phyloP scores from a whole-genome alignment of 2,797 vertebrate species.

The Iguana delicatissima region DNA sequence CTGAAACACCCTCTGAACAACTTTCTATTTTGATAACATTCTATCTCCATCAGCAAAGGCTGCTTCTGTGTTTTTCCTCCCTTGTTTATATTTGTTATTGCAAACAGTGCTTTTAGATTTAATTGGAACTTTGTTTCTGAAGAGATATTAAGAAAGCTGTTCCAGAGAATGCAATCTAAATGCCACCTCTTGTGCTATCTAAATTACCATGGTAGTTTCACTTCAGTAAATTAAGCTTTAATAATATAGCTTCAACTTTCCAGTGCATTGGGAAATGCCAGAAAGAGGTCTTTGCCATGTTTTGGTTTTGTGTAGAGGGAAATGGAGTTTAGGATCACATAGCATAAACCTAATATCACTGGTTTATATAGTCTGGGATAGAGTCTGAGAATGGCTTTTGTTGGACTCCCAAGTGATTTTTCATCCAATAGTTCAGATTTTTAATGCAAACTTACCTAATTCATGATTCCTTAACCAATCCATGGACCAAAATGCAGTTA shows the following conservation, averaged over 20 bases:
- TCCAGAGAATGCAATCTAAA: constrained; percentile 25
- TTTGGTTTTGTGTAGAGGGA: constrained; percentile 13
- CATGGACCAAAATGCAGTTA: background rate
- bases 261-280: background rate
- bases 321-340: background rate
- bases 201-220: constrained; percentile 50
- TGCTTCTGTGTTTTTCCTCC: constrained; percentile 35
- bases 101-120: constrained; percentile 54
- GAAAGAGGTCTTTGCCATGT: background rate
- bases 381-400: background rate
- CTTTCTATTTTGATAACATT: constrained; percentile 48
- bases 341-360: background rate
- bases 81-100: constrained; percentile 57
- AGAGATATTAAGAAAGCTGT: constrained; percentile 37
- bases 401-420: background rate
- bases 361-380: too few relatives aligned
- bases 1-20: constrained; percentile 36
- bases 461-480: background rate
- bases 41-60: constrained; percentile 48
- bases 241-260: constrained; percentile 25
- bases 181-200: constrained; percentile 46
- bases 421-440: background rate
- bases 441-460: too few relatives aligned
- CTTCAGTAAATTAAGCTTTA: constrained; percentile 55
- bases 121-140: constrained; percentile 48